Percentiles rank a stretch among this genome's conserved stretches.
These are phyloP conservation scores for Lipotes vexillifer DNA, from an alignment of 2,113 vertebrate genomes.

Conservation along the genomic window DNA sequence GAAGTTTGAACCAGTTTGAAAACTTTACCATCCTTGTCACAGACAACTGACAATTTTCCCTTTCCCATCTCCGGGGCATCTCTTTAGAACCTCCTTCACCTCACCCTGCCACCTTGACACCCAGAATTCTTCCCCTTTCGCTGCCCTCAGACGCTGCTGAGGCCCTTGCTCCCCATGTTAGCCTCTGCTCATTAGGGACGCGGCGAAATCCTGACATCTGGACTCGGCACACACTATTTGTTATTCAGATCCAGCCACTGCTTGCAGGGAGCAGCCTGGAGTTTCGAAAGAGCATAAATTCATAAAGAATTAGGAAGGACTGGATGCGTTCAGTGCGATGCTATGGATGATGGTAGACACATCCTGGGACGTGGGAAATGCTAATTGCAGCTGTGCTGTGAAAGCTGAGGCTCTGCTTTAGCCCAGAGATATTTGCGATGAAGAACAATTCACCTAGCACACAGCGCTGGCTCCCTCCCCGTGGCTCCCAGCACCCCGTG, in stretches of 20 bases:
- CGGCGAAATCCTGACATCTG: background rate
- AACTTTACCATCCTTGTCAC: background rate
- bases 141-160: too few species aligned
- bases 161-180: background rate
- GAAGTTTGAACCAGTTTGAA: background rate
- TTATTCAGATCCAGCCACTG: background rate
- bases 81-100: background rate
- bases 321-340: background rate
- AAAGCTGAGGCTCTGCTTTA: background rate
- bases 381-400: constrained; percentile 32
- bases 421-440: constrained; percentile 58
- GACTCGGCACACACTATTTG: background rate
- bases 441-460: constrained; percentile 18
- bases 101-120: background rate
- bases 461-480: background rate
- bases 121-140: background rate
- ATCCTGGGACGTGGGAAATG: constrained; percentile 37
- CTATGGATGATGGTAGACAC: background rate
- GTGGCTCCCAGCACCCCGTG: background rate
- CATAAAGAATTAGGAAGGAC: constrained; percentile 35
- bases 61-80: background rate
- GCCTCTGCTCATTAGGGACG: background rate
- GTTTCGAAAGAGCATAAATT: constrained; percentile 3
- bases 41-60: background rate
- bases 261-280: background rate